Evolutionary conservation across 2,888 invertebrate species (phyloP).

Genomic region (Pristionchus fissidentatus): DNA sequence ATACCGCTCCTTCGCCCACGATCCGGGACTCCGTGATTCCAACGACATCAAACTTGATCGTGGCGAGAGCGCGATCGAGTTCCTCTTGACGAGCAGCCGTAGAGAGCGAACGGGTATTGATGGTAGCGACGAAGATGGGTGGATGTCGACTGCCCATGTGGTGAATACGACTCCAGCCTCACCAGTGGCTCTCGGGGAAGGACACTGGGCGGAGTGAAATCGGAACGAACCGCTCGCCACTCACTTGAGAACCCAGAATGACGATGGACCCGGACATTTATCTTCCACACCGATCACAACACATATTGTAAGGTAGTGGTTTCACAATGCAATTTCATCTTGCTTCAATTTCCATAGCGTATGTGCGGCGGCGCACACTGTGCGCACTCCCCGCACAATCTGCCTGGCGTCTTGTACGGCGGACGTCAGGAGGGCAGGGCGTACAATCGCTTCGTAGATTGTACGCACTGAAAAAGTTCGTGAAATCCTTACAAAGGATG

Average conservation of each 20-base stretch:
- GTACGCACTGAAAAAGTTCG: too few species aligned
- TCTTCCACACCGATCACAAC: too few species aligned
- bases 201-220: not conserved
- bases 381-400: too few species aligned
- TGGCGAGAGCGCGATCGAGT: not conserved
- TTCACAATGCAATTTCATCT: too few species aligned
- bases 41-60: constrained; percentile 4
- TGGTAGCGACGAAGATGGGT: not conserved
- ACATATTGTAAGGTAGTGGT: too few species aligned
- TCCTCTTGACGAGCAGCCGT: constrained; percentile 12
- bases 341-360: too few species aligned
- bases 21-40: not conserved
- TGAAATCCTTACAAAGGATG: too few species aligned
- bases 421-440: too few species aligned
- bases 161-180: not conserved
- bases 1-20: not conserved
- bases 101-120: constrained; percentile 31
- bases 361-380: too few species aligned
- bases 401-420: too few species aligned
- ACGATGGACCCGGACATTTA: too few species aligned
- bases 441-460: too few species aligned
- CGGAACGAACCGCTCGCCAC: not conserved
- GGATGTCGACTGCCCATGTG: not conserved
- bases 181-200: constrained; percentile 8
- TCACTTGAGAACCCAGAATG: constrained; percentile 11